A percentile compares a stretch with the other conserved stretches of the same genome.
Evolutionary conservation across 2,888 invertebrate genomes (phyloP).

Genomic region (Apotomis turbidana): DNA sequence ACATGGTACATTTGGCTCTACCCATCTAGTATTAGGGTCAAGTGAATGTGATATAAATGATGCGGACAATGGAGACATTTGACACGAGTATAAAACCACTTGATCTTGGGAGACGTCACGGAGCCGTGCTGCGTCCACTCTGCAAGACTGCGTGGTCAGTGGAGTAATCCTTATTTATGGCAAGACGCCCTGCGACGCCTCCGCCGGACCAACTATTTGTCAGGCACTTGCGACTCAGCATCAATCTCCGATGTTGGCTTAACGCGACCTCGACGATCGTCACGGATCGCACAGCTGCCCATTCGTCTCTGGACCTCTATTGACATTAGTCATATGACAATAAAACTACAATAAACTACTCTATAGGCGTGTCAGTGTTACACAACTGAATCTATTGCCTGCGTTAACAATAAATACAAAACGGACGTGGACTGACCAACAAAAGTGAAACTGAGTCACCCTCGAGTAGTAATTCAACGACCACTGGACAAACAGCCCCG

Average conservation of each 20-base stretch:
- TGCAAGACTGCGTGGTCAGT: conserved; percentile 77
- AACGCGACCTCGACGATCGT: conserved; percentile 48
- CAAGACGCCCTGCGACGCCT: conserved; percentile 79
- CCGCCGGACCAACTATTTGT: conserved; percentile 77
- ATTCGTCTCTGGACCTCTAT: conserved; percentile 48
- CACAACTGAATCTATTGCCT: conserved; percentile 61
- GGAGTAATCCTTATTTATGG: conserved; percentile 83
- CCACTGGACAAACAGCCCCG: conserved; percentile 67
- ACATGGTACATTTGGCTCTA: too few relatives aligned
- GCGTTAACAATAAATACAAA: conserved; percentile 66
- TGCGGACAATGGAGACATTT: conserved; percentile 61
- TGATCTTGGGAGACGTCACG: conserved; percentile 60
- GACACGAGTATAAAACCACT: conserved; percentile 58
- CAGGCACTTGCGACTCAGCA: conserved; percentile 68
- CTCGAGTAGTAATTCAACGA: conserved; percentile 60
- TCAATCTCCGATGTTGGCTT: conserved; percentile 75
- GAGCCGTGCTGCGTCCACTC: conserved; percentile 66
- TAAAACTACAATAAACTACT: conserved; percentile 49
- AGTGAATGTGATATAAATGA: conserved; percentile 55
- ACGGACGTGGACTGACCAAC: conserved; percentile 72
- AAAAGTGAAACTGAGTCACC: conserved; percentile 77
- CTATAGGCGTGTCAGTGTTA: conserved; percentile 51
- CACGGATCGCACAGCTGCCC: conserved; percentile 46
- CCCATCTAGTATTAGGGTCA: conserved; percentile 24
- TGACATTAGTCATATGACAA: conserved; percentile 55